Conservation (phyloP, 2,888 invertebrate genomes). For the Lepidonotus clava region DNA sequence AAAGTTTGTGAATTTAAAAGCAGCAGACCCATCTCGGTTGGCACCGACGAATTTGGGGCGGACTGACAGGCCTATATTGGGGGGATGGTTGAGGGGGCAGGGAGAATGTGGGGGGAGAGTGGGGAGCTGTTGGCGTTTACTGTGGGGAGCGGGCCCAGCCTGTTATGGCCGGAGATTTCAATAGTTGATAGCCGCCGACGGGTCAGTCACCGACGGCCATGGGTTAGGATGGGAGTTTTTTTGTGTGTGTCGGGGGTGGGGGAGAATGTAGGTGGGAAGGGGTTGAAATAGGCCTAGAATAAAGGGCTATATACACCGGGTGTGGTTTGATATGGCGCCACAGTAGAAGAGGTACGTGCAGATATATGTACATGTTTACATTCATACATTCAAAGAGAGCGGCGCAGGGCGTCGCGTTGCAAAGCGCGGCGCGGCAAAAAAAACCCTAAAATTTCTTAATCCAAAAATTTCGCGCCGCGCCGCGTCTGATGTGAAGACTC, state of each 20-base stretch:
- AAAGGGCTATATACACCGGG: no score
- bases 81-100: background rate
- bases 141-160: background rate
- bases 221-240: background rate
- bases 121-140: background rate
- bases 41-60: background rate
- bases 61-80: background rate
- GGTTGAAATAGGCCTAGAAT: no score
- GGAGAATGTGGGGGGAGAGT: background rate
- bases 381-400: background rate
- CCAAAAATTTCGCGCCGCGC: no score
- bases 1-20: background rate
- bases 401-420: background rate
- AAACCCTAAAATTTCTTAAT: no score
- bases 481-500: no score
- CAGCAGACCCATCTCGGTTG: background rate
- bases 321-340: no score
- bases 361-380: no score
- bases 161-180: constrained; percentile 4
- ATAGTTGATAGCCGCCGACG: constrained; percentile 32
- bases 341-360: no score
- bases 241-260: background rate
- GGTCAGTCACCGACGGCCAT: background rate
- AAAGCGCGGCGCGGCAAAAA: background rate
- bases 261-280: background rate